Evolutionary conservation across 2,797 vertebrate genomes (phyloP), one percentile per base, ranked within the genome.

Genomic region (Anguilla marmorata): DNA sequence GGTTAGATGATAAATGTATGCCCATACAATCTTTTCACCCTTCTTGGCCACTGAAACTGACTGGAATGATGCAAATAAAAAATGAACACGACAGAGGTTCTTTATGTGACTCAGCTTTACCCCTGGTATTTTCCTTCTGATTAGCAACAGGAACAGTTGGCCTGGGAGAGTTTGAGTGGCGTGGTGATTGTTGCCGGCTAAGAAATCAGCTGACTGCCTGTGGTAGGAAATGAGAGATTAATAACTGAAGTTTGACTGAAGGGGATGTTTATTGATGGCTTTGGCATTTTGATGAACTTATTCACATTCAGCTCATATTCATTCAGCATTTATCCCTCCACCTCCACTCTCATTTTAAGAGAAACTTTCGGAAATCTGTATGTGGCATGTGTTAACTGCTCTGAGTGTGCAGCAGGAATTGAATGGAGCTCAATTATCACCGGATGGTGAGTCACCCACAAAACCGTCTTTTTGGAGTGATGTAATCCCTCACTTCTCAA

Each of bases 401-500:
- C 69, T 30, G 33, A 41, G 30, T 41, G 30, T 76, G 74, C 24
- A 6, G 30, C 74, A 76, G 74, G 19, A 76, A 76, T 76, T 4
- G 37, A 41, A 41, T 3, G 74, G 14, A 76, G 74, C 74, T 41
- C 30, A 76, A 41, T 76, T 76, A 76, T 37, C 74, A 76, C 74
- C 74, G 74, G 74, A 76, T 76, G 74, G 74, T 41, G 74, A 41
- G 74, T 76, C 74, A 41, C 74, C 74, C 74, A 41, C 74, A 76
- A 24, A 69, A 30, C 5, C 41, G 14, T 74, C 30, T 33, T 74
- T 37, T 14, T 41, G 33, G 74, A 76, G 74, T 41, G 74, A 76
- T 41, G 33, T 76, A 76, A 76, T 41, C 74, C 74, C 74, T 76
- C 37, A 4, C 74, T 41, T 76, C 74, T 41, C 74, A 76, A 76